phyloP scores from a whole-genome alignment of 2,797 vertebrate genomes.

The Apodemus agrarius region DNA sequence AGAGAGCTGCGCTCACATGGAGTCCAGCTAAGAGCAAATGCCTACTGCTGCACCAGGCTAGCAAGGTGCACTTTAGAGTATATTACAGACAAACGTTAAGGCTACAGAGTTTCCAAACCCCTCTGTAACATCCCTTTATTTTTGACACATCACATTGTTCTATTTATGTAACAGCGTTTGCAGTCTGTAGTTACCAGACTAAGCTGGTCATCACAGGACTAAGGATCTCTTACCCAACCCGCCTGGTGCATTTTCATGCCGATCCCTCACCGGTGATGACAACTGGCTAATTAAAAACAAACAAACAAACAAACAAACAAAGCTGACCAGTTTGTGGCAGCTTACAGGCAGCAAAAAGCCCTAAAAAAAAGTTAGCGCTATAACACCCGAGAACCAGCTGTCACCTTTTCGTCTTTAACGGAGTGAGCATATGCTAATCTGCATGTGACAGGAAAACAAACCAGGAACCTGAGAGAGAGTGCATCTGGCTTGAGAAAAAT shows the following conservation, averaged over 20 bases:
- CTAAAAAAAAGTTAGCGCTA: neutral
- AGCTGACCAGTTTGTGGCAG: neutral
- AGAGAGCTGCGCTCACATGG: neutral
- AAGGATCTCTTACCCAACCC: neutral
- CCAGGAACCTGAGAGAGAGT: neutral
- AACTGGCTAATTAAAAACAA: neutral
- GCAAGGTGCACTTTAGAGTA: conserved; percentile 25
- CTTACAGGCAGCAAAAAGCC: neutral
- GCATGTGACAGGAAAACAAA: neutral
- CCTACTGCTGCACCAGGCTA: neutral
- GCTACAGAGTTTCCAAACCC: conserved; percentile 3
- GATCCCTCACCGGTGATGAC: neutral
- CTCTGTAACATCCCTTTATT: neutral
- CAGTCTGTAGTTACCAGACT: neutral
- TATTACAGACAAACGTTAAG: neutral
- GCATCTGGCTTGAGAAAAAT: neutral
- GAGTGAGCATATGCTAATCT: neutral
- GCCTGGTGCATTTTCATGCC: neutral
- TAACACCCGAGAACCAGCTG: neutral
- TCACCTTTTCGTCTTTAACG: neutral
- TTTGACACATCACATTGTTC: neutral
- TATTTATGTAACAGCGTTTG: neutral
- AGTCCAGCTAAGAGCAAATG: neutral
- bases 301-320: neutral
- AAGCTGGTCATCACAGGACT: neutral